Evolutionary conservation across 2,113 vertebrate species (phyloP).

Genomic region (Colaptes auratus): DNA sequence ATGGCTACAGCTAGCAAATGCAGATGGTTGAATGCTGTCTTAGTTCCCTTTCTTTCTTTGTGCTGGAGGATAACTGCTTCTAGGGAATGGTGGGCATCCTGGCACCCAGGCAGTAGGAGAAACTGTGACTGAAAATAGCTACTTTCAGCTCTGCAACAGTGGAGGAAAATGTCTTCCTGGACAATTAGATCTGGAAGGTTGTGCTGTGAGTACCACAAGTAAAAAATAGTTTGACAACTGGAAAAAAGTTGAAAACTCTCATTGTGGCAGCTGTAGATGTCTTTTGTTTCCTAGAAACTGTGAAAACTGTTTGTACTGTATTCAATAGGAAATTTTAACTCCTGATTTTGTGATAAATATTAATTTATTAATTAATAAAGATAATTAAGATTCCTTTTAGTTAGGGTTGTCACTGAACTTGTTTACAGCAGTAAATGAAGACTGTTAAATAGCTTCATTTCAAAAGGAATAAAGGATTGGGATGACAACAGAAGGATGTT

Average conservation of each 20-base stretch:
- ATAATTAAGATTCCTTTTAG: background rate
- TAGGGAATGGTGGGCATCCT: background rate
- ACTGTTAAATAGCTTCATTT: background rate
- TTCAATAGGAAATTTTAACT: background rate
- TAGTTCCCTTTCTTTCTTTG: background rate
- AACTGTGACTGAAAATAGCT: background rate
- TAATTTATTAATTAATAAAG: background rate
- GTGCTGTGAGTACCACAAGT: background rate
- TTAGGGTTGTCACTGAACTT: background rate
- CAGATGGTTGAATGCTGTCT: background rate
- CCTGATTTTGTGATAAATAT: background rate
- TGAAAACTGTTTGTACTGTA: background rate
- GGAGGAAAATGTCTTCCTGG: background rate
- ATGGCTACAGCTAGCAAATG: background rate
- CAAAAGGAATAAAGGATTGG: background rate
- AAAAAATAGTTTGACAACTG: background rate
- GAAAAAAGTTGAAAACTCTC: background rate
- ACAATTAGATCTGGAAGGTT: background rate
- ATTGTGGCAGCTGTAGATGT: background rate
- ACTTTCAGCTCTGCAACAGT: background rate
- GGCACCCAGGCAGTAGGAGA: background rate
- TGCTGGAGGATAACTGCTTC: background rate
- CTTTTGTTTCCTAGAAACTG: background rate
- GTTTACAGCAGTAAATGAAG: background rate
- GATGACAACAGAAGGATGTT: background rate